Conservation (phyloP, 2,888 invertebrate genomes). For the Pinctada fucata region DNA sequence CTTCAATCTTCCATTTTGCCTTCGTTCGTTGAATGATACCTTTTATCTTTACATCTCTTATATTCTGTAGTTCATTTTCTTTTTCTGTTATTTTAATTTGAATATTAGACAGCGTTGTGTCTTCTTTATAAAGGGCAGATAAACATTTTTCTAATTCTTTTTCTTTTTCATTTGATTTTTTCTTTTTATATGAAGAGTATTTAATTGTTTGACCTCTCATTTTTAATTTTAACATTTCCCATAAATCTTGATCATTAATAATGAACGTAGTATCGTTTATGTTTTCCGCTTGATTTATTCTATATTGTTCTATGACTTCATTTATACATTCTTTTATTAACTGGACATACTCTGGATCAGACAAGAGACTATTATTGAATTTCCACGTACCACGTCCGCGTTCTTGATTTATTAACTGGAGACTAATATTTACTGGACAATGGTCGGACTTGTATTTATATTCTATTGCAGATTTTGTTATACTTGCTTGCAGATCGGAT, state of each 20-base stretch:
- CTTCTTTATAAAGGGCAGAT: neutral
- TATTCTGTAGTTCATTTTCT: conserved; percentile 17
- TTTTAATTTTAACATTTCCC: conserved; percentile 25
- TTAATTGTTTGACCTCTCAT: conserved; percentile 16
- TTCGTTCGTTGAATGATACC: conserved; percentile 11
- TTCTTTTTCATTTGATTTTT: conserved; percentile 11
- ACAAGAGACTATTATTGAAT: conserved; percentile 26
- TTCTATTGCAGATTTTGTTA: neutral
- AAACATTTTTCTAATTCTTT: conserved; percentile 10
- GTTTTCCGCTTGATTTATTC: no score
- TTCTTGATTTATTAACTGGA: conserved; percentile 21
- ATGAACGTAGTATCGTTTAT: conserved; percentile 6
- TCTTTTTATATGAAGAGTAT: conserved; percentile 15
- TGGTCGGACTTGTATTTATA: conserved; percentile 17
- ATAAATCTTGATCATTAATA: conserved; percentile 18
- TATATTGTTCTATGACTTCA: no score
- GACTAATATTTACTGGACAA: conserved; percentile 6
- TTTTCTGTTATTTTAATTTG: neutral
- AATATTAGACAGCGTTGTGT: neutral
- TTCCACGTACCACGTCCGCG: conserved; percentile 14
- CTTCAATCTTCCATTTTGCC: conserved; percentile 11
- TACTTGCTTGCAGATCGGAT: conserved; percentile 13
- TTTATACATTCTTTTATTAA: no score
- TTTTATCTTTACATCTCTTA: conserved; percentile 12
- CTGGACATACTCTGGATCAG: no score